Conservation (phyloP, 2,113 vertebrate genomes). For the Cottus gobio region DNA sequence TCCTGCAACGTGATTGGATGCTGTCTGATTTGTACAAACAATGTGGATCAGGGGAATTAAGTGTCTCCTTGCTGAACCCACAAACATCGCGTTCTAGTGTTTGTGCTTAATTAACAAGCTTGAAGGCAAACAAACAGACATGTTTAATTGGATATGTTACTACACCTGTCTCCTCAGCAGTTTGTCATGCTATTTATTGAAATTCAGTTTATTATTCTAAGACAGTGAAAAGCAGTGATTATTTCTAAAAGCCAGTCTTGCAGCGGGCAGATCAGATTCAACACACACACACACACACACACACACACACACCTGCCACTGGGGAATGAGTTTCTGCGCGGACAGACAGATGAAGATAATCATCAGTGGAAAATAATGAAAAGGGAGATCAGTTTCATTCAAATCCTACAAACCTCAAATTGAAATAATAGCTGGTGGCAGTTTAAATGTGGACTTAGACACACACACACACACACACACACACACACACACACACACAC, state of each 20-base stretch:
- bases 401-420: conserved; percentile 59
- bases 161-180: not conserved
- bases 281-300: conserved; percentile 9
- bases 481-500: not conserved
- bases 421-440: conserved; percentile 74
- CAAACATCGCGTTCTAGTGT: not conserved
- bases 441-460: conserved; percentile 23
- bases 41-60: not conserved
- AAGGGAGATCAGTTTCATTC: conserved; percentile 70
- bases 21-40: not conserved
- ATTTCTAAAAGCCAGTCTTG: conserved; percentile 19
- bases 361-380: conserved; percentile 67
- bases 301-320: conserved; percentile 25
- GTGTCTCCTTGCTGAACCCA: not conserved
- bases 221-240: conserved; percentile 18
- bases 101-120: not conserved
- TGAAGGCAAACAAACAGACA: not conserved
- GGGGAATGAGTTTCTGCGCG: conserved; percentile 23
- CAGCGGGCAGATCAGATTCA: conserved; percentile 1
- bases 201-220: conserved; percentile 3
- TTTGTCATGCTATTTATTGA: not conserved
- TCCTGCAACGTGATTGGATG: not conserved
- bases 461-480: conserved; percentile 8
- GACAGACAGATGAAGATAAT: conserved; percentile 58
- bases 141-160: not conserved